Percentiles rank a stretch among this genome's conserved stretches.
These are phyloP conservation scores for Automeris io DNA, from an alignment of 2,888 invertebrate genomes.

Conservation along the genomic window DNA sequence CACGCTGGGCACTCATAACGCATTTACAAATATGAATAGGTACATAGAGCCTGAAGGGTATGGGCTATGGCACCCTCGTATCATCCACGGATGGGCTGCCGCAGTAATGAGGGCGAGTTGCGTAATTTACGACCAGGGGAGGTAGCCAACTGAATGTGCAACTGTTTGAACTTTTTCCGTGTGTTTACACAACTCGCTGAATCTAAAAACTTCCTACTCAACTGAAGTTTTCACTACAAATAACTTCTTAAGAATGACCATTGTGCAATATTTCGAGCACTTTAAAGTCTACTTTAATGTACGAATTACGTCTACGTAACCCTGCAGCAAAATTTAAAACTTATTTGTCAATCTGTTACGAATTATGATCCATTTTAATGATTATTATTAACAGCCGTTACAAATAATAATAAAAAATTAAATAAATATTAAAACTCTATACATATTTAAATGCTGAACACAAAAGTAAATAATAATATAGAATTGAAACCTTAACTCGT, in stretches of 20 bases:
- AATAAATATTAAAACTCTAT: too few species aligned
- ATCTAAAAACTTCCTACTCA: conserved; percentile 6
- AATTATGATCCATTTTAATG: too few species aligned
- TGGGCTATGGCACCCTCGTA: conserved; percentile 30
- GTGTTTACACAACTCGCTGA: conserved; percentile 32
- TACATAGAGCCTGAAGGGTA: conserved; percentile 32
- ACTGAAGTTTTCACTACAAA: conserved; percentile 5
- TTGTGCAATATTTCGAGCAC: too few species aligned
- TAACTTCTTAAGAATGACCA: background rate
- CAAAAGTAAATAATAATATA: too few species aligned
- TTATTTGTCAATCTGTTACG: too few species aligned
- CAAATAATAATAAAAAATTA: too few species aligned
- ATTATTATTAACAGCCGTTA: too few species aligned
- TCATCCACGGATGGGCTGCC: conserved; percentile 60
- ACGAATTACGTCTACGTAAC: too few species aligned
- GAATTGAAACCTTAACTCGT: too few species aligned
- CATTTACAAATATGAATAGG: conserved; percentile 26
- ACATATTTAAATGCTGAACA: too few species aligned
- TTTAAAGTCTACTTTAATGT: too few species aligned
- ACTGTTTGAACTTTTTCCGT: conserved; percentile 72
- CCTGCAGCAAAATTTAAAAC: too few species aligned
- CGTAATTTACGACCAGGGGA: conserved; percentile 58
- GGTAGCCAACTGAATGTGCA: conserved; percentile 49
- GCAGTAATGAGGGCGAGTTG: conserved; percentile 68
- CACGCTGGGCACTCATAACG: conserved; percentile 31